phyloP scores from a whole-genome alignment of 2,113 vertebrate genomes.

The Crocuta crocuta region DNA sequence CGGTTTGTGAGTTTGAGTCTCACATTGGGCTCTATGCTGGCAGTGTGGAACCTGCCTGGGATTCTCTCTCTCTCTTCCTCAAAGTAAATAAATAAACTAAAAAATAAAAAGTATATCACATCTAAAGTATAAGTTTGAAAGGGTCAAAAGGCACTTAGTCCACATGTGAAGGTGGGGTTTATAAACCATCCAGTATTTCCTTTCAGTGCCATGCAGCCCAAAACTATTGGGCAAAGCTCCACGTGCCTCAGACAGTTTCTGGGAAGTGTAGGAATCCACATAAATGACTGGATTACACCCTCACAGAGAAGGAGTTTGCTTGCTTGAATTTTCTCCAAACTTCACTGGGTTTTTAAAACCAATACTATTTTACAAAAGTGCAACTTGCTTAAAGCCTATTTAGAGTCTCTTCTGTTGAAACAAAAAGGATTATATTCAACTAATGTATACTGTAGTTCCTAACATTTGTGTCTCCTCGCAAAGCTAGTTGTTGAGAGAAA shows the following conservation, averaged over 20 bases:
- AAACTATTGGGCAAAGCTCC: not conserved
- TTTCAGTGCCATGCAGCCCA: too few relatives aligned
- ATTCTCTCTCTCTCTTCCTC: too few relatives aligned
- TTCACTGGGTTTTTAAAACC: not conserved
- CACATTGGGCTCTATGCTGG: too few relatives aligned
- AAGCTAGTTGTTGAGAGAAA: not conserved
- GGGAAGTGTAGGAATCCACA: not conserved
- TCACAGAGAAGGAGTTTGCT: not conserved
- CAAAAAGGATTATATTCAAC: not conserved
- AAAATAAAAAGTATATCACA: not conserved
- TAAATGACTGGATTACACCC: not conserved
- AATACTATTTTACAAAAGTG: not conserved
- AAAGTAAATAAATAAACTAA: too few relatives aligned
- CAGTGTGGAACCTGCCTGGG: too few relatives aligned
- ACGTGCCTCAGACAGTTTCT: not conserved
- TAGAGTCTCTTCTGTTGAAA: slow-evolving; percentile 23
- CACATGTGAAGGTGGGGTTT: not conserved
- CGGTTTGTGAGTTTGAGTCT: too few relatives aligned
- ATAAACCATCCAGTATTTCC: not conserved
- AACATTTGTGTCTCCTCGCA: not conserved
- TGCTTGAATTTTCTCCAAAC: not conserved
- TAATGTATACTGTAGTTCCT: not conserved
- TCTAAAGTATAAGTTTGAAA: not conserved
- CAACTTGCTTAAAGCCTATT: not conserved
- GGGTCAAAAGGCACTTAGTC: not conserved